Conservation (phyloP, 1,140 invertebrate species). For the Calliopsis andreniformis region DNA sequence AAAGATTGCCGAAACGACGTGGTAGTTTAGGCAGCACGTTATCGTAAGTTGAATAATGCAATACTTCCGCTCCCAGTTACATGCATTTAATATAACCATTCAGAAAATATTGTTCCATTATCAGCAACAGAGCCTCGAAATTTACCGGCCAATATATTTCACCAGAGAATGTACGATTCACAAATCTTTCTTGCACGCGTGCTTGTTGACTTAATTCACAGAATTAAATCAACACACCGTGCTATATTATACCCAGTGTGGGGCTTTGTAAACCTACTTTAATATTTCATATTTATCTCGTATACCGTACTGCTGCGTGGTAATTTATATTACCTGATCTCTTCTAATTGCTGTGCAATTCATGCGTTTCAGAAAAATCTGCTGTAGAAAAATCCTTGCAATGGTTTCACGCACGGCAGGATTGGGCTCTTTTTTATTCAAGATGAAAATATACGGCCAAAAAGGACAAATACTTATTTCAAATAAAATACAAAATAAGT, state of each 20-base stretch:
- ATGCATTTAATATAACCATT: slow-evolving; percentile 52
- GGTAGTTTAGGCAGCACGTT: slow-evolving; percentile 48
- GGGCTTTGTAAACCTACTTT: slow-evolving; percentile 39
- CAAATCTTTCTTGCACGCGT: slow-evolving; percentile 43
- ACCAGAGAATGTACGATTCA: slow-evolving; percentile 27
- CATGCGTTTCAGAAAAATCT: no score
- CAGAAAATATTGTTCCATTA: slow-evolving; percentile 59
- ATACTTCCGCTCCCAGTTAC: slow-evolving; percentile 36
- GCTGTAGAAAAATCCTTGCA: no score
- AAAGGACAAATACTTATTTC: no score
- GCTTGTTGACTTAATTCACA: slow-evolving; percentile 58
- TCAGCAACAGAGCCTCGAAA: slow-evolving; percentile 47
- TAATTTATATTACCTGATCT: not conserved
- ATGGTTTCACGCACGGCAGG: no score
- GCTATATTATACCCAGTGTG: slow-evolving; percentile 48
- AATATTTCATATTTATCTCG: slow-evolving; percentile 47
- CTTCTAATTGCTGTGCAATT: not conserved
- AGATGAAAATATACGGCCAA: no score
- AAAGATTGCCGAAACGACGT: slow-evolving; percentile 19
- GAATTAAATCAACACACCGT: slow-evolving; percentile 57
- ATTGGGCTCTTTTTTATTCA: no score
- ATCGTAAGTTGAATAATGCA: slow-evolving; percentile 43
- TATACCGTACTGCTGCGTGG: no score
- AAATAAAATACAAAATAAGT: no score
- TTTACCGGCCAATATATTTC: slow-evolving; percentile 51